A percentile compares a stretch with the other conserved stretches of the same genome.
Evolutionary conservation across 2,797 vertebrate genomes (phyloP).

Genomic region (Tragopan temminckii): DNA sequence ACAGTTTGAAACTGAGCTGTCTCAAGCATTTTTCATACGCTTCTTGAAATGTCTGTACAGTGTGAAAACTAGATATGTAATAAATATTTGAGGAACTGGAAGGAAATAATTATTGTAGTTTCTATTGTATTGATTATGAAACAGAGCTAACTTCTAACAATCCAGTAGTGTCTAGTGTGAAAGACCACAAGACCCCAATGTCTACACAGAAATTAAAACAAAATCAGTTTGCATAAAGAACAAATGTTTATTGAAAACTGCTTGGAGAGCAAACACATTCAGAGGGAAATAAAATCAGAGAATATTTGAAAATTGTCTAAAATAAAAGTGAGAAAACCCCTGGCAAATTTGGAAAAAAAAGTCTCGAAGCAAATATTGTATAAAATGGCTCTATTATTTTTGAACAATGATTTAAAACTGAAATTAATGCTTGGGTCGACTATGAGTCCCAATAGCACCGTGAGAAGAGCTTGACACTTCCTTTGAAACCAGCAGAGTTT

Average conservation of each 20-base stretch:
- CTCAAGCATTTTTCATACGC: conserved; percentile 7
- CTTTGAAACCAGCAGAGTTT: background rate
- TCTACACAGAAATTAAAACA: background rate
- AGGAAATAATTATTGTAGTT: background rate
- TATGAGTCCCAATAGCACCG: background rate
- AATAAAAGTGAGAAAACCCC: background rate
- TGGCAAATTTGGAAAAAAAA: background rate
- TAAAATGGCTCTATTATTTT: conserved; percentile 2
- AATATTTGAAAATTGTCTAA: background rate
- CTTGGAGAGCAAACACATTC: background rate
- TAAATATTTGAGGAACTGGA: background rate
- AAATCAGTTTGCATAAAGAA: background rate
- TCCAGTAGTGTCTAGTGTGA: background rate
- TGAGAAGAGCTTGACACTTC: background rate
- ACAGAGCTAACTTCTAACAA: background rate
- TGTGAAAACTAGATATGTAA: background rate
- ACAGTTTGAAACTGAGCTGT: conserved; percentile 38
- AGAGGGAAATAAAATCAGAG: background rate
- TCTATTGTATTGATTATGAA: background rate
- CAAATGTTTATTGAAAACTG: background rate
- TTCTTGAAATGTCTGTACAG: background rate
- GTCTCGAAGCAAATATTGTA: background rate
- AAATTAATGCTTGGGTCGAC: background rate
- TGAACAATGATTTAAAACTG: conserved; percentile 1
- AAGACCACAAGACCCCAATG: background rate